Base-by-base conservation (phyloP, 2,113 vertebrate genomes). In the Raphicerus campestris region DNA sequence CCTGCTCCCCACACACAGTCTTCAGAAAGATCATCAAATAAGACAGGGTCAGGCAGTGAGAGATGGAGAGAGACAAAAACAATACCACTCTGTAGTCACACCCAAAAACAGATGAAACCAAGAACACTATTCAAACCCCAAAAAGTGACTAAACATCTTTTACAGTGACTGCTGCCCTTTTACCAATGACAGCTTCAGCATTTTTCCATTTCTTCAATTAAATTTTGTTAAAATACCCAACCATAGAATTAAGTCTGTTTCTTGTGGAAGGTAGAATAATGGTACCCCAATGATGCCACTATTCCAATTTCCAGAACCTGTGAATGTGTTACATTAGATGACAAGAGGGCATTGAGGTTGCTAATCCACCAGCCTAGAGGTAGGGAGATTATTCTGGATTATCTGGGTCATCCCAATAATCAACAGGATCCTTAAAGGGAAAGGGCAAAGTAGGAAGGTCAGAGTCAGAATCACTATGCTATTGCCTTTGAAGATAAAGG, bases 321-420 rank as follows among this genome's bases (percentile, higher is more conserved):
- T 47, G 24, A 16, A 10, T 86, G 15, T 51, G 14, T 47, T 10
- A 55, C 58, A 24, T 28, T 78, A 39, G 2, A 26, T 35, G 30
- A 45, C 7, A 73, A 85, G 14, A 26, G 13, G 42, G n/a, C 80
- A 30, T 39, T 47, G 60, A 85, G 35, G 51, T 58, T 70, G 32
- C 9, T 47, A 83, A 19, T 70, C 51, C 75, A 32, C 2, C 26
- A 85, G 30, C 17, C 19, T 73, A 42, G 15, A 87, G 26, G 22
- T 7, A 3, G 1, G 13, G 20, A 45, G 39, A 51, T 63, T 32
- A 60, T 49, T 32, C 32, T 20, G 26, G 20, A 22, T 82, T 78
- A 70, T 20, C 49, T 19, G 13, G 0, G 2, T 51, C 19, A 1
- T 2, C 8, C 28, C n/a, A n/a, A 14, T 16, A 47, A 58, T 58